Conservation (phyloP, 2,797 vertebrate genomes). For the Clamator glandarius region DNA sequence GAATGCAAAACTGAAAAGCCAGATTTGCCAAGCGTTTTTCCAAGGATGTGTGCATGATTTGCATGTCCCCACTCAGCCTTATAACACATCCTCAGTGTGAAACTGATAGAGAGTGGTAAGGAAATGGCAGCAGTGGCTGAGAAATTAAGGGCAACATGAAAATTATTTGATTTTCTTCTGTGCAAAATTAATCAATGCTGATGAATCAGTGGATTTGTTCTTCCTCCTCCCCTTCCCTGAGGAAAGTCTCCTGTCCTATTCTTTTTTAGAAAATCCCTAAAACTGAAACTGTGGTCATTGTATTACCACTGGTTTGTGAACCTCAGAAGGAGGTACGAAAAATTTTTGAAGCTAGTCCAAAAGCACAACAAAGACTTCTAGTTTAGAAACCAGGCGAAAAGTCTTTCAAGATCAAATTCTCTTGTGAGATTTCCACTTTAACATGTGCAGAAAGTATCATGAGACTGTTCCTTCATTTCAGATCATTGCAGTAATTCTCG, state of each 20-base stretch:
- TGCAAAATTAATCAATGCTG: not conserved
- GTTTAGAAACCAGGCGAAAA: slow-evolving; percentile 56
- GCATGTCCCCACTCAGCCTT: slow-evolving; percentile 36
- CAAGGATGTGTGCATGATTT: slow-evolving; percentile 47
- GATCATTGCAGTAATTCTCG: slow-evolving; percentile 49
- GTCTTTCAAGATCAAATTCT: slow-evolving; percentile 61
- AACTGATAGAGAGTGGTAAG: slow-evolving; percentile 2
- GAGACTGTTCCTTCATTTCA: slow-evolving; percentile 51
- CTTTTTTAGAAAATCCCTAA: not conserved
- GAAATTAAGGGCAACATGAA: not conserved
- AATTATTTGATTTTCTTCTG: not conserved
- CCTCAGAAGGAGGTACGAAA: slow-evolving; percentile 37
- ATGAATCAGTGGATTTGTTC: not conserved
- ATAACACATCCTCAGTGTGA: slow-evolving; percentile 19
- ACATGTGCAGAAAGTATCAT: slow-evolving; percentile 48
- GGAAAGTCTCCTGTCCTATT: not conserved
- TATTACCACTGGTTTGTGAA: slow-evolving; percentile 26
- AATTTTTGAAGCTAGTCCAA: slow-evolving; percentile 45
- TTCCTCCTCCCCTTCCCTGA: too few species aligned
- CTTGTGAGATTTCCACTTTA: slow-evolving; percentile 53
- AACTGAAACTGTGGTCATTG: slow-evolving; percentile 19
- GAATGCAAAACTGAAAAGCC: slow-evolving; percentile 54
- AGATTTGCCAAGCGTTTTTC: slow-evolving; percentile 67
- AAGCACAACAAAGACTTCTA: slow-evolving; percentile 31
- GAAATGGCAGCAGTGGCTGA: not conserved